Conservation (phyloP, 2,113 vertebrate genomes). For the Oplegnathus fasciatus region DNA sequence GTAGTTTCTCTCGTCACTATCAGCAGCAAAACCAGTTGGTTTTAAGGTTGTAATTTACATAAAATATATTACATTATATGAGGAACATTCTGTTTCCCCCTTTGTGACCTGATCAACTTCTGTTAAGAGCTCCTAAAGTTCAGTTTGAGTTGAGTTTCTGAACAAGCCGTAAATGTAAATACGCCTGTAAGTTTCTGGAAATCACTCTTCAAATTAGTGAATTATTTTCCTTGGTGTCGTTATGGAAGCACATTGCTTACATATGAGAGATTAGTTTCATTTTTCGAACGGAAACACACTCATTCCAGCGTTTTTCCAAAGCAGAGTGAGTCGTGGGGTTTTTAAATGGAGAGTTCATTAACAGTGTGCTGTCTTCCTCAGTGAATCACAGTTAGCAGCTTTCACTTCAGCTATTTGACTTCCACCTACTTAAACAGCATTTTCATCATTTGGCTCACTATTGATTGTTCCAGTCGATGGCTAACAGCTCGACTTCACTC, state of each 20-base stretch:
- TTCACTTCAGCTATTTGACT: slow-evolving; percentile 26
- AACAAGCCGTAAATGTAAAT: not conserved
- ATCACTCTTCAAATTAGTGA: not conserved
- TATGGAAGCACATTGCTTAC: too few species aligned
- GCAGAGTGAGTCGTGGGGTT: not conserved
- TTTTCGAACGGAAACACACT: not conserved
- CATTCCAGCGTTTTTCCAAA: not conserved
- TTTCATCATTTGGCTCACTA: not conserved
- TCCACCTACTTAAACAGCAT: not conserved
- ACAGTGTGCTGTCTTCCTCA: not conserved
- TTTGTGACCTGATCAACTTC: too few species aligned
- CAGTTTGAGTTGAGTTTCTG: not conserved
- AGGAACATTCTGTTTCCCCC: not conserved
- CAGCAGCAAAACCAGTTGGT: not conserved
- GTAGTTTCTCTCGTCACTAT: not conserved
- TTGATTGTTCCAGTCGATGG: not conserved
- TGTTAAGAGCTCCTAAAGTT: not conserved
- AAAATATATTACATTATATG: not conserved
- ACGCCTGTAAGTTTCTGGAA: not conserved
- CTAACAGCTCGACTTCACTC: not conserved
- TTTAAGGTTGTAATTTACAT: not conserved
- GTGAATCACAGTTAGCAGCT: slow-evolving; percentile 1
- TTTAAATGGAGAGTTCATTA: not conserved
- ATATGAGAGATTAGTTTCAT: not conserved
- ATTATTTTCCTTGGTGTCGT: not conserved